Conservation (phyloP, 2,113 vertebrate genomes). For the Piaya cayana region DNA sequence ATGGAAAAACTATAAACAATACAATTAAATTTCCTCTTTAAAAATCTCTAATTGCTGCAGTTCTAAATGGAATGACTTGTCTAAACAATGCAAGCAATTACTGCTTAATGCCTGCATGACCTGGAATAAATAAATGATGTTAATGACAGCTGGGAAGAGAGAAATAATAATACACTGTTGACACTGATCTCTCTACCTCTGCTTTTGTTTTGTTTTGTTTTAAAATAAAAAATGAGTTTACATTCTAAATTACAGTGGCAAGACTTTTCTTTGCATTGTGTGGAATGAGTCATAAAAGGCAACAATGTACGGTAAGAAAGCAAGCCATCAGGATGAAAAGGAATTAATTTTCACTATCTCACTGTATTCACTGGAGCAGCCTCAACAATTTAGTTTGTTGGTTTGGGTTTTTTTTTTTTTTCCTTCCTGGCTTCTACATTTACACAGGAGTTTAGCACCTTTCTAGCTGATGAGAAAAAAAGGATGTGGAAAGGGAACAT, state of each 20-base stretch:
- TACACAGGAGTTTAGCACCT: background rate
- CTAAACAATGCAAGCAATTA: conserved; percentile 50
- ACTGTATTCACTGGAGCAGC: background rate
- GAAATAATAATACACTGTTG: background rate
- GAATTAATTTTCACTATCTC: background rate
- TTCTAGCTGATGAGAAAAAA: background rate
- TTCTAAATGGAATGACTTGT: conserved; percentile 3
- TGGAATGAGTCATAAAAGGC: background rate
- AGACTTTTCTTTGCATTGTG: background rate
- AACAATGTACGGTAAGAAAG: background rate
- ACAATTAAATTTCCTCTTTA: conserved; percentile 17
- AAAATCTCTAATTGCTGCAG: background rate
- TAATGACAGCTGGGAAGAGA: background rate
- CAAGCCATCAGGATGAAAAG: background rate
- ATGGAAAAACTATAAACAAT: background rate
- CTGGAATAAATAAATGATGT: background rate
- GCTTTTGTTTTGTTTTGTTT: background rate
- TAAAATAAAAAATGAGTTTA: background rate
- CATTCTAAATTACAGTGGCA: background rate
- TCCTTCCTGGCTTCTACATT: background rate
- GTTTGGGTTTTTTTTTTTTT: background rate
- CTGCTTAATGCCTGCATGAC: background rate
- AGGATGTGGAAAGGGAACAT: background rate
- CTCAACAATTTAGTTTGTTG: background rate
- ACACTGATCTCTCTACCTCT: background rate